Percentiles rank a stretch among this genome's conserved stretches.
Evolutionary conservation across 2,888 invertebrate species (phyloP).

Genomic region (Chrysomela aeneicollis): DNA sequence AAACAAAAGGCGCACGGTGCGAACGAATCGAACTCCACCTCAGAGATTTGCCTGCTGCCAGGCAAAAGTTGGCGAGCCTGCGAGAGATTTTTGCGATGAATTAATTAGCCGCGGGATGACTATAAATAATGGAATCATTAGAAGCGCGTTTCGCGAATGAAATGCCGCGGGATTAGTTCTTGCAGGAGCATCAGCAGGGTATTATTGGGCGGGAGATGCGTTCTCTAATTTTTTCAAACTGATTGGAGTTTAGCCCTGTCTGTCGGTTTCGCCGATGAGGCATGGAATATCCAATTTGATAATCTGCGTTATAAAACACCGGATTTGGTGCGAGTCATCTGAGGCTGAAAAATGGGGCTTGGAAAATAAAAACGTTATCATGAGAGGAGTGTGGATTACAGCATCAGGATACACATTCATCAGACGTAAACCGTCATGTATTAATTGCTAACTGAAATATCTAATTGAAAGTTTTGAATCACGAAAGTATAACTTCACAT

Average conservation of each 20-base stretch:
- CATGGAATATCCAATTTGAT: not conserved
- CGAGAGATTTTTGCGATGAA: constrained; percentile 22
- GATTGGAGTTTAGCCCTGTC: not conserved
- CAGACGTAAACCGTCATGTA: too few species aligned
- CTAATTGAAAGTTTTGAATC: too few species aligned
- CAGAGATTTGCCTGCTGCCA: constrained; percentile 13
- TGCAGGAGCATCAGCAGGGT: not conserved
- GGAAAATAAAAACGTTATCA: not conserved
- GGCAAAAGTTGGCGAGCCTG: constrained; percentile 18
- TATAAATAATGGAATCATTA: constrained; percentile 24
- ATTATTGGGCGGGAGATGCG: constrained; percentile 1
- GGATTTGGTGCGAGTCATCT: too few species aligned
- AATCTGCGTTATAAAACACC: not conserved
- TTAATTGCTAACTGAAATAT: too few species aligned
- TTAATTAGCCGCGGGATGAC: constrained; percentile 24
- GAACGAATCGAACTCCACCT: constrained; percentile 39
- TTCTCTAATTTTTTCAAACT: not conserved
- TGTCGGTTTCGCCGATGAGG: not conserved
- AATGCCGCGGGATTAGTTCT: constrained; percentile 4
- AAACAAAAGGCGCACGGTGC: constrained; percentile 42
- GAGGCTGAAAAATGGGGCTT: too few species aligned
- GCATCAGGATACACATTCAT: too few species aligned
- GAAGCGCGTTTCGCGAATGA: constrained; percentile 14
- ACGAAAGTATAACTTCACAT: too few species aligned
- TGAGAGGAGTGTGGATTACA: too few species aligned